Percentiles rank a stretch among this genome's conserved stretches.
Evolutionary conservation across 2,113 vertebrate species (phyloP).

Genomic region (Antechinus flavipes): DNA sequence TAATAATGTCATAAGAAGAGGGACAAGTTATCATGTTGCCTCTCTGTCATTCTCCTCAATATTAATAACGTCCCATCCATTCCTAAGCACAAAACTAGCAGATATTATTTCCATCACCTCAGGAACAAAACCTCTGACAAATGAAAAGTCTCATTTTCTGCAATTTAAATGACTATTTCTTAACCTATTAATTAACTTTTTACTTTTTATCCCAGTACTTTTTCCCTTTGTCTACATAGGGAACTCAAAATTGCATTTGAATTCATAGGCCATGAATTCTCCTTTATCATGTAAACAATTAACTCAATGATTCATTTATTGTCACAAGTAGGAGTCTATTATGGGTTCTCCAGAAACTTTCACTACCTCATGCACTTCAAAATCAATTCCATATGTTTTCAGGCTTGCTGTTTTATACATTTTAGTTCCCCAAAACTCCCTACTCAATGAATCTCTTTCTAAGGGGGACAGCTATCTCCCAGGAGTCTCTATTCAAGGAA

Average conservation of each 20-base stretch:
- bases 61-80: neutral
- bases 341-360: neutral
- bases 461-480: slow-evolving; percentile 9
- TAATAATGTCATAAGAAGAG: neutral
- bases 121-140: neutral
- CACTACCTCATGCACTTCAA: neutral
- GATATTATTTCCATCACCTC: neutral
- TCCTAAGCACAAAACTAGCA: neutral
- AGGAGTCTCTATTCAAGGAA: neutral
- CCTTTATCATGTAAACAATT: neutral
- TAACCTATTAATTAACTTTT: neutral
- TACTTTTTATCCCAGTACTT: neutral
- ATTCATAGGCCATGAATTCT: neutral
- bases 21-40: neutral
- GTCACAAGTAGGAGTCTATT: neutral
- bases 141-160: slow-evolving; percentile 49
- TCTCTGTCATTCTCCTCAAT: neutral
- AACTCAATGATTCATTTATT: neutral
- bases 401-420: neutral
- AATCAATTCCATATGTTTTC: neutral
- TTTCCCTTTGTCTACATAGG: neutral
- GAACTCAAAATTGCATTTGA: neutral
- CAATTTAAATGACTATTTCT: neutral
- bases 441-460: slow-evolving; percentile 5
- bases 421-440: neutral